Base-by-base conservation (phyloP, 2,888 invertebrate genomes). In the Cylloceria caligata region DNA sequence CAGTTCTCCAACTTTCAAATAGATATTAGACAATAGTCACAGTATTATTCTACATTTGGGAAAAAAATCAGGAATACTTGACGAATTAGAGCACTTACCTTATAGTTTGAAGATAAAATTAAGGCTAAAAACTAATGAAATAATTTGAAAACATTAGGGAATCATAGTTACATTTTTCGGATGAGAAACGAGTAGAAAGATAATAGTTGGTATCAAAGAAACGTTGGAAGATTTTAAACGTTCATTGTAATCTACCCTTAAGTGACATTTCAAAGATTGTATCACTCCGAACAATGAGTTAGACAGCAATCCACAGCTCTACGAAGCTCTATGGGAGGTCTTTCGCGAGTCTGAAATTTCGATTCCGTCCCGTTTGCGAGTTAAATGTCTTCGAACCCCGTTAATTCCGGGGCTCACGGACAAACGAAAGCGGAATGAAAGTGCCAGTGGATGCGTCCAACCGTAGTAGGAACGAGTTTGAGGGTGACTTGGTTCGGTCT, bases 341-440 rank as follows among this genome's bases (percentile, higher is more conserved):
- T 69, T 36, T 19, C 68, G 34, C 67, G 57, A 24, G 57, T 39
- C 49, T 45, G 75, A 82, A 82, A 79, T 82, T 79, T 72, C 79
- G 79, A 79, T 82, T 82, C 34, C 67, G 82, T 79, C 67, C 69
- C 52, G 68, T 47, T 81, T 49, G 60, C 52, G 71, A 68, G 64
- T 55, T 64, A 52, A 82, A 79, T 79, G 79, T 82, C 79, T 79
- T 82, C 75, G 75, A 73, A 71, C 30, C 52, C 80, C 79, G 75
- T 82, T 82, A 82, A 75, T 84, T 80, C 68, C 74, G 74, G 45
- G 75, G 68, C 69, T 79, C 80, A 74, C 72, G 67, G 79, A 78
- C 83, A 80, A 83, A 77, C 69, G 80, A 71, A 67, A 80, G 81
- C 52, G 73, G 60, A 81, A 85, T 76, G 83, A 73, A 80, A 80